Evolutionary conservation across 1,140 invertebrate genomes (phyloP).

Genomic region (Trypoxylus dichotomus): DNA sequence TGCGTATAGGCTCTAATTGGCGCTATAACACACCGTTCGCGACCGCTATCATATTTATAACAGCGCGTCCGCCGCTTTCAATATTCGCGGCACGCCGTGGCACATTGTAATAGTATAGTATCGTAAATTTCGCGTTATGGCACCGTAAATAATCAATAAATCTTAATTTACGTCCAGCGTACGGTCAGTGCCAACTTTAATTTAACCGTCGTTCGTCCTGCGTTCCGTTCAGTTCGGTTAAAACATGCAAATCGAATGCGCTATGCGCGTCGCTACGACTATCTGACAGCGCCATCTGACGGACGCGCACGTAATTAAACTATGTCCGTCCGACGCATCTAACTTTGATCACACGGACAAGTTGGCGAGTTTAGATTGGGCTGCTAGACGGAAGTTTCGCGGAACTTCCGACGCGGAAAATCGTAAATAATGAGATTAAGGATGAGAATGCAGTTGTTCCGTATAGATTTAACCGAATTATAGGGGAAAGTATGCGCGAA

Average conservation of each 20-base stretch:
- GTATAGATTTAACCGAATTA: neutral
- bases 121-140: conserved; percentile 6
- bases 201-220: neutral
- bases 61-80: neutral
- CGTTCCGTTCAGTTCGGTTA: neutral
- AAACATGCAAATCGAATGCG: conserved; percentile 6
- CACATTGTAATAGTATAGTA: neutral
- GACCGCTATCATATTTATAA: conserved; percentile 3
- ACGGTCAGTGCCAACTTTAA: conserved; percentile 5
- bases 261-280: neutral
- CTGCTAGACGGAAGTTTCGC: neutral
- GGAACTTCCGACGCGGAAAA: neutral
- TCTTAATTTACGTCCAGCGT: conserved; percentile 2
- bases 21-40: neutral
- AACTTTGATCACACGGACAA: conserved; percentile 1
- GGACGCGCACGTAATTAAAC: conserved; percentile 1
- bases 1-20: neutral
- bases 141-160: conserved; percentile 4
- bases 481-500: neutral
- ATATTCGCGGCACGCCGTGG: neutral
- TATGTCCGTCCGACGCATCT: neutral
- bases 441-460: neutral
- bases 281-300: neutral
- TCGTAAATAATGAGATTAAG: conserved; percentile 7
- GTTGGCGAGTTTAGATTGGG: neutral